Conservation (phyloP, 1,140 invertebrate genomes). For the Anadara kagoshimensis region DNA sequence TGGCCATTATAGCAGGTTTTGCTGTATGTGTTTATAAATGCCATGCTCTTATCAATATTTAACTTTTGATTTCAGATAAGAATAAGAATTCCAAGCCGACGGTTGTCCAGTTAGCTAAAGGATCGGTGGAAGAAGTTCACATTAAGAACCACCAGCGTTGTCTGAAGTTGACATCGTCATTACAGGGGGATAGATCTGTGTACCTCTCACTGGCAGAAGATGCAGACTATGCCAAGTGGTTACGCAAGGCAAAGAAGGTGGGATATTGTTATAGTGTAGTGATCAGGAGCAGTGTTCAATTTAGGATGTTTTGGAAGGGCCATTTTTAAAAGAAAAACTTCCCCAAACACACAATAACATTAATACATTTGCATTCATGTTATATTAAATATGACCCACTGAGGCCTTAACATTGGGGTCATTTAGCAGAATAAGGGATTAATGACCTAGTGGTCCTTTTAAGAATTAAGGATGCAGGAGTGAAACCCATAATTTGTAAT, state of each 20-base stretch:
- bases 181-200: conserved; percentile 67
- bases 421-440: too few relatives aligned
- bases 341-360: too few relatives aligned
- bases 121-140: conserved; percentile 69
- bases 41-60: neutral
- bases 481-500: too few relatives aligned
- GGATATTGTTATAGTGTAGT: too few relatives aligned
- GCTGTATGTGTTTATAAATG: neutral
- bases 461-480: too few relatives aligned
- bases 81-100: conserved; percentile 64
- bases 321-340: too few relatives aligned
- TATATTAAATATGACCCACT: too few relatives aligned
- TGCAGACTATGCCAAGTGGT: conserved; percentile 67
- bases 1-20: neutral
- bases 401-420: too few relatives aligned
- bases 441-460: too few relatives aligned
- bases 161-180: conserved; percentile 67
- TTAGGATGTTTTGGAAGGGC: too few relatives aligned
- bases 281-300: too few relatives aligned
- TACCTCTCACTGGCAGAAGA: conserved; percentile 67
- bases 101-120: conserved; percentile 69
- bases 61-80: conserved; percentile 51
- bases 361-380: too few relatives aligned
- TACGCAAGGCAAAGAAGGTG: conserved; percentile 70
- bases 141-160: conserved; percentile 67